Evolutionary conservation across 2,888 invertebrate species (phyloP), one percentile per base, ranked within the genome.

Genomic region (Caenorhabditis virilis): DNA sequence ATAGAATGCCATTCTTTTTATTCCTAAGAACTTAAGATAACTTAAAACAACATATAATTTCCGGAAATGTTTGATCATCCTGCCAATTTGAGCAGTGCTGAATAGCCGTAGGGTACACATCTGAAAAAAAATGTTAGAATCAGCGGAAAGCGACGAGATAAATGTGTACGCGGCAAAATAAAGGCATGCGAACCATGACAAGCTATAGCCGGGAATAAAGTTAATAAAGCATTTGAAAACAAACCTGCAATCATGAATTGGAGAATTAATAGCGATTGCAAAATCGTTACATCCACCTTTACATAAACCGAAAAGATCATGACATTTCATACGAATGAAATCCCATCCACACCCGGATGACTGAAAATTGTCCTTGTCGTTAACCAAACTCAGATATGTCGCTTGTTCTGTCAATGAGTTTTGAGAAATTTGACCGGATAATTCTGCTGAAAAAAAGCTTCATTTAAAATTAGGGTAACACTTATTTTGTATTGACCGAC

Each of bases 291-390:
- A 64, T 15, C 53, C 54, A 30, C 64, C 64, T 47, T 64, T 64
- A 33, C 64, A 64, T 16, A 64, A 42, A 1, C 64, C 58, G 20
- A 64, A 64, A 2, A 64, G 23, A 30, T 64, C 64, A 18, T 58
- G 47, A 30, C 64, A 64, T 36, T 50, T 50, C 16, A 54, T 11
- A 25, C 55, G 58, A 9, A 64, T 54, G 22, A 58, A 22, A 22
- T 64, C 64, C 64, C 64, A 64, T 15, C 64, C 58, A 47, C 64
- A 64, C 2, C 64, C 64, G 5, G 64, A 58, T 2, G 26, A 45
- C 64, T 64, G 64, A 36, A 64, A 64, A 23, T 64, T 64, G 4
- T 64, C 64, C 26, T 64, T 64, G 36, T 64, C 64, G 33, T 55
- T 58, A 36, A 64, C 54, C 41, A 64, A 20, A 23, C 55, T 64